phyloP scores from a whole-genome alignment of 2,113 vertebrate species.

The Colaptes auratus region DNA sequence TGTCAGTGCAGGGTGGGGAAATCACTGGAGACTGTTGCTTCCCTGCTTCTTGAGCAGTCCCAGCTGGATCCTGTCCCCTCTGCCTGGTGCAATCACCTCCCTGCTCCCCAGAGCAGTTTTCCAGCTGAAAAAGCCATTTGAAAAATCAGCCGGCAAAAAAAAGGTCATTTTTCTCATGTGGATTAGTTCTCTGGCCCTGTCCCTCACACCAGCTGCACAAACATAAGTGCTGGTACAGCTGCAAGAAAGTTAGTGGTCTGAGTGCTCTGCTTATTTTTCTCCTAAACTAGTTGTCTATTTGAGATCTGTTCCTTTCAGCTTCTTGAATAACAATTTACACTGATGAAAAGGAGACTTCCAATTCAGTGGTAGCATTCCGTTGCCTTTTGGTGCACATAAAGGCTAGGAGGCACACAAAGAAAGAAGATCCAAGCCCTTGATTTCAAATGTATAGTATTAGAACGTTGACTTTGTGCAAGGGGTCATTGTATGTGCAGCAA shows the following conservation, averaged over 20 bases:
- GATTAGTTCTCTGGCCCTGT: slow-evolving; percentile 16
- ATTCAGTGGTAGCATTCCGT: slow-evolving; percentile 27
- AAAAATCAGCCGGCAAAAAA: not conserved
- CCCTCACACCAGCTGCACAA: slow-evolving; percentile 62
- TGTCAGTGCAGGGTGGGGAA: not conserved
- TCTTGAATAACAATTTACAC: slow-evolving; percentile 29
- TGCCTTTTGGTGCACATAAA: slow-evolving; percentile 31
- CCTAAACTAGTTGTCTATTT: slow-evolving; percentile 34
- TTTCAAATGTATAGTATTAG: not conserved
- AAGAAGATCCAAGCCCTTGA: not conserved
- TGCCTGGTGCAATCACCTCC: not conserved
- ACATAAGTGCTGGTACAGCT: slow-evolving; percentile 66
- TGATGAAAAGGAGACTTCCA: slow-evolving; percentile 20
- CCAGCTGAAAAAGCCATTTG: slow-evolving; percentile 45
- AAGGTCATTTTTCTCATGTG: slow-evolving; percentile 31
- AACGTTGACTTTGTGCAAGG: slow-evolving; percentile 4
- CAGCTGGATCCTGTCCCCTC: not conserved
- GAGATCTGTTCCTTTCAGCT: slow-evolving; percentile 12
- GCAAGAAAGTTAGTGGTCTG: slow-evolving; percentile 24
- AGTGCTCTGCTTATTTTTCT: slow-evolving; percentile 46
- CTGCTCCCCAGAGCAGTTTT: not conserved
- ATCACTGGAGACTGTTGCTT: not conserved
- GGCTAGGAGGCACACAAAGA: not conserved
- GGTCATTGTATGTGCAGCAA: not conserved
- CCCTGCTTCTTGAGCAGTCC: not conserved